Evolutionary conservation across 1,140 invertebrate species (phyloP), one percentile per base, ranked within the genome.

Genomic region (Nautilus pompilius): DNA sequence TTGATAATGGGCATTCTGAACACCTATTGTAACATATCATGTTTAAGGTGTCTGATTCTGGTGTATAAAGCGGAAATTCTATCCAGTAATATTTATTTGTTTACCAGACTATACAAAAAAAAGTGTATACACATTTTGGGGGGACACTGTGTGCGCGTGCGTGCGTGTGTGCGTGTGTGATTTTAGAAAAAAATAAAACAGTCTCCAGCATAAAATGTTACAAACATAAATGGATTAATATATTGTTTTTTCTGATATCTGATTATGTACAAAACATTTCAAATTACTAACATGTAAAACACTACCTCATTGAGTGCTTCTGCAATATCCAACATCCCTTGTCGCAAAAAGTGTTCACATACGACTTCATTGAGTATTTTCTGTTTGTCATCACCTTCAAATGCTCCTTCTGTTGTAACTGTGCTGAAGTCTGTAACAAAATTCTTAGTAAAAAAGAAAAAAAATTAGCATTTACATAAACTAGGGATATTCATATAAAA

Each of bases 261-360:
- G 6, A 24, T 53, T n/a, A n/a, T n/a, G n/a, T n/a, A n/a, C n/a
- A n/a, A n/a, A 20, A 8, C 24, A 48, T 48, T 48, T 48, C 3
- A 17, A n/a, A 13, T 62, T 28, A 88, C n/a, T n/a, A n/a, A n/a
- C n/a, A n/a, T n/a, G n/a, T n/a, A n/a, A n/a, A n/a, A n/a, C n/a
- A n/a, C 66, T 72, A 81, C 84, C 70, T 79, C 68, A 61, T 84
- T 80, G 17, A 98, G 83, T 74, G 90, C 87, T 78, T 95, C 91
- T 20, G 92, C 93, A 62, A 96, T 92, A 67, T 94, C 90, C 41
- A 95, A 84, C 87, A 93, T 89, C 49, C 95, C 96, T 83, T 96
- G 93, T 64, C 95, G 87, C 79, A 95, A 92, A 78, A 97, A 93
- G 86, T 99, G 95, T 78, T 98, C 93, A 73, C 93, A 94, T 45